Evolutionary conservation across 2,888 invertebrate genomes (phyloP), one percentile per base, ranked within the genome.

Genomic region (Apotomis betuletana): DNA sequence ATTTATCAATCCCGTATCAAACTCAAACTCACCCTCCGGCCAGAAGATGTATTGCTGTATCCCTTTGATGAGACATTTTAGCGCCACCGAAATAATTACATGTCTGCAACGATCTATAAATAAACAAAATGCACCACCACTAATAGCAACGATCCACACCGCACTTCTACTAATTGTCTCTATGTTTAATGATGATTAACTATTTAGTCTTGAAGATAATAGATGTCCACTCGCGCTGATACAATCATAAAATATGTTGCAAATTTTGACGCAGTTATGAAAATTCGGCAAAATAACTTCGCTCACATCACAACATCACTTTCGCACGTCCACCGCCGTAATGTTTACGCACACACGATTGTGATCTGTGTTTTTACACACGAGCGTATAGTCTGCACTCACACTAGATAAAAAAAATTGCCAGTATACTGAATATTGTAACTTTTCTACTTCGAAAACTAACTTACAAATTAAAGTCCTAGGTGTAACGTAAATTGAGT

Each of bases 1-100:
- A 62, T 52, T 74, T 74, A 74, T 76, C 68, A 71, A 74, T 58
- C 78, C 61, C 12, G 60, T 36, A 70, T 51, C 51, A 70, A 78
- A 95, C 97, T 51, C 51, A 70, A 78, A 95, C 97, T 95, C 94
- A 98, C 98, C 98, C 98, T 95, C 98, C 98, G 90, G 98, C 98
- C 83, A 98, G 94, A 85, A 98, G 96, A 94, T 98, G 98, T 93
- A 98, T 98, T 81, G 98, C 95, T 80, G 97, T 97, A 94, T 98
- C 98, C 91, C 95, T 95, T 90, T 96, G 96, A 94, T 96, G 96
- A 94, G 95, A 95, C 96, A 96, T 96, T 87, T 87, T 91, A 89
- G 83, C 86, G 86, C 85, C 87, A 85, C 88, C 85, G 80, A 77
- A 81, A 83, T 87, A 89, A 89, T 92, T 91, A 94, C 93, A 94